A percentile compares a stretch with the other conserved stretches of the same genome.
phyloP scores from a whole-genome alignment of 1,140 invertebrate species.

The Neodiprion virginianus region DNA sequence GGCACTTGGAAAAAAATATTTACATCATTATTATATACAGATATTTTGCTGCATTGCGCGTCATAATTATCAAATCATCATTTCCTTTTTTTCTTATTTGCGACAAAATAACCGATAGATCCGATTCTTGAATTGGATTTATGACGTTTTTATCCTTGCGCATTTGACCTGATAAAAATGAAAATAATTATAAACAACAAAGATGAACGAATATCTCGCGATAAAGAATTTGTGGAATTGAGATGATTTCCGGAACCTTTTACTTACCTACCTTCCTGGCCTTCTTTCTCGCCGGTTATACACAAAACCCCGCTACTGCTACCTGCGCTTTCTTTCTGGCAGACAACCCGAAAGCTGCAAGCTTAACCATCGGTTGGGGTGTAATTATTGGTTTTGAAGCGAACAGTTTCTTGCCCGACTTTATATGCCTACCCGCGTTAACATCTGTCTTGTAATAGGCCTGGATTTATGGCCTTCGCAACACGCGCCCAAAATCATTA shows the following conservation, averaged over 20 bases:
- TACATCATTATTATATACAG: no score
- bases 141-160: no score
- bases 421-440: background rate
- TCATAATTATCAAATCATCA: no score
- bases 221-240: background rate
- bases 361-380: constrained; percentile 2
- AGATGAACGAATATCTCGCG: background rate
- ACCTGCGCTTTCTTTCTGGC: background rate
- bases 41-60: no score
- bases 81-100: no score
- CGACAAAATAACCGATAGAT: no score
- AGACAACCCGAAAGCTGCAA: background rate
- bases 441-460: constrained; percentile 58
- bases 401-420: background rate
- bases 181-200: no score
- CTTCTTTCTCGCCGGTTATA: background rate
- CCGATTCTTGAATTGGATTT: no score
- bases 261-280: background rate
- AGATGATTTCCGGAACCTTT: background rate
- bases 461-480: constrained; percentile 51
- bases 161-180: no score
- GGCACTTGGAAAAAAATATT: no score
- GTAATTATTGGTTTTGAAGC: constrained; percentile 39
- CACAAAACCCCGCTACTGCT: background rate
- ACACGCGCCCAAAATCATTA: constrained; percentile 52